Base-by-base conservation (phyloP, 2,797 vertebrate species). In the Rhabdophis nuchalis region DNA sequence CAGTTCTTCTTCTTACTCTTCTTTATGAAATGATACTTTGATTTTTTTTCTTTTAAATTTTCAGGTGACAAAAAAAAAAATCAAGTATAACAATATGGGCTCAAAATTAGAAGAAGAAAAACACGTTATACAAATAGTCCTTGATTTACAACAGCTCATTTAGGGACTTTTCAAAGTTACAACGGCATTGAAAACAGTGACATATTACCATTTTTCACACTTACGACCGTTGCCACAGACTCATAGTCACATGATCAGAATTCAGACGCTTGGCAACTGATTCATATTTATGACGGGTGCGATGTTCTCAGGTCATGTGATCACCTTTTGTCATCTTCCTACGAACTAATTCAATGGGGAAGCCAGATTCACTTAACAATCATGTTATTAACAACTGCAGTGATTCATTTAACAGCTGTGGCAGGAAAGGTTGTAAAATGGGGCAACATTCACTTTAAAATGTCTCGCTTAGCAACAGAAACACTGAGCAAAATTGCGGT, bases 401-500 rank as follows among this genome's bases (percentile, higher is more conserved):
- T 32, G 61, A n/a, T 68, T 36, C 64, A 72, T 2, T 36, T 72
- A 72, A 36, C 64, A 72, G 20, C 16, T 3, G 64, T 72, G n/a
- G 16, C n/a, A 36, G 16, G 32, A 36, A 72, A 72, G n/a, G 16
- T 72, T 0, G 0, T 72, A 18, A 72, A 72, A 61, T 12, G 10
- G 27, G 60, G 27, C 60, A 61, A 61, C 29, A 61, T 61, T 61
- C 60, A 61, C 11, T 61, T 61, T 27, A 60, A 61, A 61, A 36
- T 72, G 32, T 36, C 16, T 72, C 1, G 16, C 64, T 72, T 72
- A 72, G 64, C 32, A 72, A 72, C 32, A 18, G 14, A 72, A 36
- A 61, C 0, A 4, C 27, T 61, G 60, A 11, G 27, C 0, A 2
- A 1, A 61, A 72, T 36, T 36, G 64, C 1, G 0, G 16, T 72